A percentile compares a stretch with the other conserved stretches of the same genome.
These are phyloP conservation scores for Apostichopus californicus DNA, from an alignment of 35 echinoderm and acorn worm genomes.

Conservation along the genomic window DNA sequence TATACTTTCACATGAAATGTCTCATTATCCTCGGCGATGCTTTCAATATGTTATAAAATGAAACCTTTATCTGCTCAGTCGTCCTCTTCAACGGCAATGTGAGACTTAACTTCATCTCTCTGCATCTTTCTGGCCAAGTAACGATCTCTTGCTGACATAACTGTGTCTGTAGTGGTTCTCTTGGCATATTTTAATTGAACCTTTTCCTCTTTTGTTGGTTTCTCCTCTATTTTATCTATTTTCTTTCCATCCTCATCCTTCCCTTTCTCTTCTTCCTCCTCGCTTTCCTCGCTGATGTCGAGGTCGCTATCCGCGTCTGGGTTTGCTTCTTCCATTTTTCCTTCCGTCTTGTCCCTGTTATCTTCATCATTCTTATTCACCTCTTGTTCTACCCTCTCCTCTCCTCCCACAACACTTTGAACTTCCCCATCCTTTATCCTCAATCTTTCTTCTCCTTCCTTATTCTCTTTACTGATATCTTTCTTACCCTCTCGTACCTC, in stretches of 20 bases:
- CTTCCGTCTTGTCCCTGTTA: conserved; percentile 20
- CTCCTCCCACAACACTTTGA: neutral
- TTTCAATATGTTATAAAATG: too few relatives aligned
- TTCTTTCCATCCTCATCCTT: neutral
- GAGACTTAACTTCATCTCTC: conserved; percentile 56
- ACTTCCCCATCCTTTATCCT: neutral
- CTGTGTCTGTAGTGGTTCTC: conserved; percentile 72
- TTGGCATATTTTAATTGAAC: conserved; percentile 70
- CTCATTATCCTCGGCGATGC: too few relatives aligned
- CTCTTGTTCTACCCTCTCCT: conserved; percentile 2
- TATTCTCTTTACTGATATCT: conserved; percentile 11
- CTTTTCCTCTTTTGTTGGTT: conserved; percentile 18
- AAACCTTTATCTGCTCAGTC: conserved; percentile 34
- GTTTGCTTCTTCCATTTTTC: conserved; percentile 1
- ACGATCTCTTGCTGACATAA: conserved; percentile 87
- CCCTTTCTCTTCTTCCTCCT: conserved; percentile 40
- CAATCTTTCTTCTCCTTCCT: conserved; percentile 6
- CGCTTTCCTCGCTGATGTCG: conserved; percentile 55
- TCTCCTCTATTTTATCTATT: conserved; percentile 19
- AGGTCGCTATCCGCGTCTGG: conserved; percentile 26
- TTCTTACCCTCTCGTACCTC: neutral
- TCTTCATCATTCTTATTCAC: neutral
- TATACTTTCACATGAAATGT: too few relatives aligned
- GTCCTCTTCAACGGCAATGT: conserved; percentile 70
- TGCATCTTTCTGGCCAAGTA: conserved; percentile 87